Base-by-base conservation (phyloP, 1,140 invertebrate species). In the Bursaphelenchus mucronatus region DNA sequence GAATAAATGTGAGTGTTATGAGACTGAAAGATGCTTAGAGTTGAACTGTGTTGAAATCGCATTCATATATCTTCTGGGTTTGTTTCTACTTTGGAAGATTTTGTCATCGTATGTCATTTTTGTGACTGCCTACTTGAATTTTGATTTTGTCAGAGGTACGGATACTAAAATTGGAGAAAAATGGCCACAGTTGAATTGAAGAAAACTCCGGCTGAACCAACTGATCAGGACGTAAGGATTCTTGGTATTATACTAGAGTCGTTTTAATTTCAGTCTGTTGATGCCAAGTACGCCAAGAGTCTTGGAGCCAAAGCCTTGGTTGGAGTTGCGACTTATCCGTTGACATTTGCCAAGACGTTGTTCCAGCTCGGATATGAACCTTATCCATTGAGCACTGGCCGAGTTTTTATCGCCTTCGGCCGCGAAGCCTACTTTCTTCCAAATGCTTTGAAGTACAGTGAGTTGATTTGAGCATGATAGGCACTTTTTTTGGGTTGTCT, bases 291-390 rank as follows among this genome's bases (percentile, higher is more conserved):
- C n/a, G 17, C 59, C 1, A 68, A 70, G 52, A 49, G 41, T 13
- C 45, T 80, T 30, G 56, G 46, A 9, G 53, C 46, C 5, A 79
- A 76, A 47, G 54, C 52, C 6, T 53, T 52, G 9, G 45, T 77
- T 45, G 62, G 54, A 46, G 40, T 66, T 10, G 61, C 69, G 8
- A 63, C 64, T 8, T 52, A 82, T 54, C 76, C 76, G 11, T 17
- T 81, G n/a, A 56, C 54, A 3, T 73, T 76, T 8, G 54, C 67
- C 3, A 76, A 77, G 41, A 79, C 73, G 1, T 63, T 76, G n/a
- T 73, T 81, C 21, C 76, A 79, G 57, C 73, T 79, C 15, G 77
- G 77, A 0, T 67, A 79, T 50, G 77, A 79, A 55, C 77, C 77
- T 3, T 79, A 70, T 63, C 76, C 79, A 3, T 55, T 79, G 8